A percentile compares a stretch with the other conserved stretches of the same genome.
phyloP scores from a whole-genome alignment of 2,888 invertebrate genomes.

The Cerastis leucographa region DNA sequence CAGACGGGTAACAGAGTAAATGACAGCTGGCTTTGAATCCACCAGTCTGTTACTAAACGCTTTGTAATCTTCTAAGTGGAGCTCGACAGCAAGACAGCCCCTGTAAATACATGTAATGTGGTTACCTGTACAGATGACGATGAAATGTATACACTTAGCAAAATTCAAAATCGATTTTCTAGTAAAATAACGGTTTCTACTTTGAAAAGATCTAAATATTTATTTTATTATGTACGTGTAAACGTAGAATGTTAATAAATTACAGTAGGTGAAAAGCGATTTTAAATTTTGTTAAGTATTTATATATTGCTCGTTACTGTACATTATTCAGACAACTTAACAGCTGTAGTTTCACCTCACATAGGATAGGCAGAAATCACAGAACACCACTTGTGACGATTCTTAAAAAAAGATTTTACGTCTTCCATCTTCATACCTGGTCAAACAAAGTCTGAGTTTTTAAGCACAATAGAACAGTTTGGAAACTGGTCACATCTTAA shows the following conservation, averaged over 20 bases:
- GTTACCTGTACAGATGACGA: not conserved
- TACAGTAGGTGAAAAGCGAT: not conserved
- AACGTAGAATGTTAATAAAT: not conserved
- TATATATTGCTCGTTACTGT: not conserved
- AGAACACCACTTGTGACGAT: no score
- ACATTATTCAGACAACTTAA: not conserved
- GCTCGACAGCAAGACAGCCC: slow-evolving; percentile 2
- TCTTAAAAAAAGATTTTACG: not conserved
- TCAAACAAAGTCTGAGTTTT: not conserved
- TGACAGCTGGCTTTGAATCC: slow-evolving; percentile 36
- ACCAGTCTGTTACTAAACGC: slow-evolving; percentile 32
- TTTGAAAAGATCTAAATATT: not conserved
- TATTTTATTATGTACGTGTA: not conserved
- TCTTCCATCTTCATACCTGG: not conserved
- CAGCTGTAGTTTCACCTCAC: not conserved
- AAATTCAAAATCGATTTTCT: not conserved
- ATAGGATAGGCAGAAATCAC: not conserved
- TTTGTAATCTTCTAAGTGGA: slow-evolving; percentile 43
- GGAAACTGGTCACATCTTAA: not conserved
- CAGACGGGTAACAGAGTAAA: slow-evolving; percentile 28
- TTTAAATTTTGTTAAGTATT: not conserved
- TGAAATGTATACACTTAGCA: not conserved
- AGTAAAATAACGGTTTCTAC: not conserved
- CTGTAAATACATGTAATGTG: not conserved
- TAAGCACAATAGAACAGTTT: not conserved